Evolutionary conservation across 2,797 vertebrate species (phyloP).

Genomic region (Fistularia tabacaria): DNA sequence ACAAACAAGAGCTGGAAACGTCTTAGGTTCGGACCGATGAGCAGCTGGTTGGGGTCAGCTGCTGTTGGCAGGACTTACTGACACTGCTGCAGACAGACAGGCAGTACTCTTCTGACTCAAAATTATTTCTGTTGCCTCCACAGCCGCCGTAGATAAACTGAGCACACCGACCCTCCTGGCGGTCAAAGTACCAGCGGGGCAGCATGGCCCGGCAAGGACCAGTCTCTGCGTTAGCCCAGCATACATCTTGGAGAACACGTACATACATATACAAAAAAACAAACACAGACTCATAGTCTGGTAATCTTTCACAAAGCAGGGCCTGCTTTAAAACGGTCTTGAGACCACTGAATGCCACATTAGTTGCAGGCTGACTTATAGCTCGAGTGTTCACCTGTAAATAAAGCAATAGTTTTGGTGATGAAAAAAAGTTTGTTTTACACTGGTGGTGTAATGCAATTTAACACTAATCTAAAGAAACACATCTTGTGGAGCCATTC

Average conservation of each 20-base stretch:
- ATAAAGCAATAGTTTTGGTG: background rate
- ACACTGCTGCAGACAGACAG: constrained; percentile 95
- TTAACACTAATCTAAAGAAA: constrained; percentile 24
- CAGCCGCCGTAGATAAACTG: constrained; percentile 98
- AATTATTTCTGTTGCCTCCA: constrained; percentile 99
- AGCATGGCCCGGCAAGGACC: constrained; percentile 94
- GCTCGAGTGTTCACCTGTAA: constrained; percentile 1
- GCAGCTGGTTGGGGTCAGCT: constrained; percentile 1
- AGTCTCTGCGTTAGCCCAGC: constrained; percentile 92
- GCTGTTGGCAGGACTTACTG: constrained; percentile 84
- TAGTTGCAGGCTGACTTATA: no score
- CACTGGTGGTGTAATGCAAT: constrained; percentile 4
- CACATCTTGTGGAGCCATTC: constrained; percentile 3
- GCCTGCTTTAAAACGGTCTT: no score
- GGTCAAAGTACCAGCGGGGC: constrained; percentile 97
- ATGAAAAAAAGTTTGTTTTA: no score
- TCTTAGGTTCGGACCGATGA: background rate
- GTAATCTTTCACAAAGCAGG: no score
- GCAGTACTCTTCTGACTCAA: constrained; percentile 98
- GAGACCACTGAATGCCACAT: no score
- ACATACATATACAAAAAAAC: constrained; percentile 4
- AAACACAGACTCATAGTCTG: no score
- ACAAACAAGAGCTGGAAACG: constrained; percentile 8
- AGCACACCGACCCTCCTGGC: constrained; percentile 87
- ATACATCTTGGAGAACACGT: constrained; percentile 88